Evolutionary conservation across 2,113 vertebrate genomes (phyloP).

Genomic region (Anoura caudifer): DNA sequence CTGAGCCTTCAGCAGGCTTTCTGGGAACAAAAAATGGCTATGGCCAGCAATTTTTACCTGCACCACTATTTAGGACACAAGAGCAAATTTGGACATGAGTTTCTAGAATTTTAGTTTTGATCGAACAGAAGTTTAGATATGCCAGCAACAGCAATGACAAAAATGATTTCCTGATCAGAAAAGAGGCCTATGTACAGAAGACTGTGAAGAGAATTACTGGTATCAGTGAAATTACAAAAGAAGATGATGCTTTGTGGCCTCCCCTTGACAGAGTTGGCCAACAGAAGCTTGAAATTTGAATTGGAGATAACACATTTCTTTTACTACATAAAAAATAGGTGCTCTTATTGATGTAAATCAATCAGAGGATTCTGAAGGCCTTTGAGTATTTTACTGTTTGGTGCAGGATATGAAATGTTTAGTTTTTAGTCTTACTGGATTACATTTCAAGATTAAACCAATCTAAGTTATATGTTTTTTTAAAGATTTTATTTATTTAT

Average conservation of each 20-base stretch:
- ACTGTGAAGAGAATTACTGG: constrained; percentile 93
- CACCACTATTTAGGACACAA: constrained; percentile 92
- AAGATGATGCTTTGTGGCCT: constrained; percentile 97
- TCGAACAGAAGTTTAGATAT: constrained; percentile 95
- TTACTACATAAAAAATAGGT: too few species aligned
- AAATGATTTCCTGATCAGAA: background rate
- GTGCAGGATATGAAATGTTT: too few species aligned
- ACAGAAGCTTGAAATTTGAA: constrained; percentile 77
- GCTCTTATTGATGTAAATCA: too few species aligned
- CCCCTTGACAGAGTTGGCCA: constrained; percentile 96
- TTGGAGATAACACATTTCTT: too few species aligned
- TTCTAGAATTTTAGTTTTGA: constrained; percentile 96
- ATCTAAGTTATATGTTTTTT: background rate
- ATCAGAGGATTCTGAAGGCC: too few species aligned
- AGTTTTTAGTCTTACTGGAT: too few species aligned
- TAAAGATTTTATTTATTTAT: too few species aligned
- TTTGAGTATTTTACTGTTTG: too few species aligned
- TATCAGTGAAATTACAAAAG: constrained; percentile 98
- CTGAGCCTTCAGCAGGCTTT: background rate
- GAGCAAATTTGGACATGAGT: constrained; percentile 98
- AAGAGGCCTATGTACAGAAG: background rate
- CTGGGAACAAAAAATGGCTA: background rate
- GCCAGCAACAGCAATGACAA: constrained; percentile 98
- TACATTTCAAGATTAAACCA: too few species aligned
- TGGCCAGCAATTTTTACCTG: constrained; percentile 74